These are phyloP conservation scores for Chloroclysta siterata DNA, from an alignment of 2,888 invertebrate species.

Conservation along the genomic window DNA sequence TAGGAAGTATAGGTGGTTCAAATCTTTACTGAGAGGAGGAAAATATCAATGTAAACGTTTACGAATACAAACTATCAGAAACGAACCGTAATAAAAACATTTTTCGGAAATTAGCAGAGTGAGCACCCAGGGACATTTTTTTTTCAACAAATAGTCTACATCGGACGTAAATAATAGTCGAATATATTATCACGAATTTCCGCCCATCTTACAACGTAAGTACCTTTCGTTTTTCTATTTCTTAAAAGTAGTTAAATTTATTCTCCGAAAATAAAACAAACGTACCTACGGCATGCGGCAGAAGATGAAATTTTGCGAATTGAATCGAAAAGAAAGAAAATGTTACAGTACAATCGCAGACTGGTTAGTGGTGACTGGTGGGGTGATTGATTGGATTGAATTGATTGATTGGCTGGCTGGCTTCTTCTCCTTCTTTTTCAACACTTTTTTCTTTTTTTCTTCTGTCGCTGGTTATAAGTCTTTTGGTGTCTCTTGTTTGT, in stretches of 20 bases:
- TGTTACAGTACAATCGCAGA: no score
- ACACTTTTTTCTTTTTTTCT: no score
- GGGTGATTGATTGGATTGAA: no score
- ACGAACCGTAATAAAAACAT: neutral
- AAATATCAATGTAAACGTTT: no score
- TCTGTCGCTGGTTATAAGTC: no score
- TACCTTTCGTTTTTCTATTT: slow-evolving; percentile 1
- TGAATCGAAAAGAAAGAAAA: neutral
- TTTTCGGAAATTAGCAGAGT: neutral
- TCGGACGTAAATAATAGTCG: no score
- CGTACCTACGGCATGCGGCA: neutral
- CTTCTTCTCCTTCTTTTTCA: no score
- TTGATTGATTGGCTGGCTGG: no score
- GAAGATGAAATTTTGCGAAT: neutral
- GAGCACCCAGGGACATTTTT: neutral
- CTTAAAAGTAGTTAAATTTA: neutral
- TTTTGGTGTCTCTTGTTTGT: no score
- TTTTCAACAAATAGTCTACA: neutral
- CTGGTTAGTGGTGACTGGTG: no score
- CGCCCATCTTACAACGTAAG: neutral
- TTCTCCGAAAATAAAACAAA: neutral
- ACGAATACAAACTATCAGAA: neutral
- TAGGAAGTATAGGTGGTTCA: no score
- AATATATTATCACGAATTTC: neutral
- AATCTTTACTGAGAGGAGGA: no score